Percentiles rank a stretch among this genome's conserved stretches.
These are phyloP conservation scores for Ataeniobius toweri DNA, from an alignment of 2,797 vertebrate genomes.

Conservation along the genomic window DNA sequence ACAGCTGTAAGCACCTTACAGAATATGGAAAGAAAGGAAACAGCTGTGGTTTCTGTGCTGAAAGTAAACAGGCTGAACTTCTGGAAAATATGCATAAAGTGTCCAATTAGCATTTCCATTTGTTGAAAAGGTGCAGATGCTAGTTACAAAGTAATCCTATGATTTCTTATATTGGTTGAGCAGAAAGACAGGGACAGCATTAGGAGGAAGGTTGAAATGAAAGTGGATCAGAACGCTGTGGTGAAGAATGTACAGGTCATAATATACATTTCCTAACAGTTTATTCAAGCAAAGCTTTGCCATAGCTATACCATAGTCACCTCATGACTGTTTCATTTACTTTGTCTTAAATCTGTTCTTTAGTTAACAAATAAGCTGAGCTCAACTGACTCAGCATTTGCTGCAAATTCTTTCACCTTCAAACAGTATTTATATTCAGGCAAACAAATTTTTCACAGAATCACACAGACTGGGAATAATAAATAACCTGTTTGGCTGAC, in stretches of 20 bases:
- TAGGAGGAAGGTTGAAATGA: neutral
- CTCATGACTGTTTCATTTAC: neutral
- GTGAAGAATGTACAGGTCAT: neutral
- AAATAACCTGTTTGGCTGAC: neutral
- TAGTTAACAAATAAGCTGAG: neutral
- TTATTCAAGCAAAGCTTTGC: neutral
- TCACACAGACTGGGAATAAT: neutral
- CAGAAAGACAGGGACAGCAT: neutral
- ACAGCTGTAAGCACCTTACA: slow-evolving; percentile 31
- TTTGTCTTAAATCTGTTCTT: neutral
- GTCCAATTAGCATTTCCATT: slow-evolving; percentile 12
- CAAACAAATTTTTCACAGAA: slow-evolving; percentile 13
- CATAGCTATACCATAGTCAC: neutral
- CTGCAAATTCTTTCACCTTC: too few relatives aligned
- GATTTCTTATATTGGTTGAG: neutral
- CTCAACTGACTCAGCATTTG: neutral
- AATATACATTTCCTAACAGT: neutral
- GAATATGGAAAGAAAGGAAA: slow-evolving; percentile 29
- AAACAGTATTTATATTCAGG: neutral
- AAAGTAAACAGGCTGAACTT: slow-evolving; percentile 26
- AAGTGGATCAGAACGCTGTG: neutral
- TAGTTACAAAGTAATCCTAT: neutral
- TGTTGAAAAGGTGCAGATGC: neutral
- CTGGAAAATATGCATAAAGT: neutral
- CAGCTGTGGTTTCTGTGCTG: slow-evolving; percentile 33